These are phyloP conservation scores for Dione vanillae DNA, from an alignment of 2,888 invertebrate species.

Conservation along the genomic window DNA sequence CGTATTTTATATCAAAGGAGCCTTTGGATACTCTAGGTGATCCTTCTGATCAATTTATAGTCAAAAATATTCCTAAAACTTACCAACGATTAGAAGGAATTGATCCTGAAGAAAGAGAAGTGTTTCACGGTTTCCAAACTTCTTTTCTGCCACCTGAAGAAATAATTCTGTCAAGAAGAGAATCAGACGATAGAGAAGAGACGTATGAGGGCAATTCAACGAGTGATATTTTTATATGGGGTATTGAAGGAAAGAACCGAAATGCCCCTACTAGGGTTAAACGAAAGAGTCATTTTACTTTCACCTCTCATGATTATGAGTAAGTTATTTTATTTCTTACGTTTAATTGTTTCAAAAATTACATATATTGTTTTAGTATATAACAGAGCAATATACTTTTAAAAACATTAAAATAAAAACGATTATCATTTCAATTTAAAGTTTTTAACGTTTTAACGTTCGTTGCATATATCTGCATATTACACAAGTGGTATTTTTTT, in stretches of 20 bases:
- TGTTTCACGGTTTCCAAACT: conserved; percentile 86
- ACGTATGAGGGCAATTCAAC: conserved; percentile 61
- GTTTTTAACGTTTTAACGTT: too few relatives aligned
- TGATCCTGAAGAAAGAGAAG: conserved; percentile 83
- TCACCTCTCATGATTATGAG: conserved; percentile 64
- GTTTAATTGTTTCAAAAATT: not conserved
- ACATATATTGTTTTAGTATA: too few relatives aligned
- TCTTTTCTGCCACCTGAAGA: conserved; percentile 85
- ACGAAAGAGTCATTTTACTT: conserved; percentile 65
- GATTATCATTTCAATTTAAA: too few relatives aligned
- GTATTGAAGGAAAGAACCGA: conserved; percentile 50
- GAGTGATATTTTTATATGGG: conserved; percentile 68
- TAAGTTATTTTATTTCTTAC: conserved; percentile 61
- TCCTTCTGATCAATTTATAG: conserved; percentile 67
- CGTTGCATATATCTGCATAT: too few relatives aligned
- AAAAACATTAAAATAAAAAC: too few relatives aligned
- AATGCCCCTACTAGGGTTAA: conserved; percentile 63
- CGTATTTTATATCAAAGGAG: conserved; percentile 61
- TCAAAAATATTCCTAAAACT: conserved; percentile 67
- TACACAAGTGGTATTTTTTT: too few relatives aligned
- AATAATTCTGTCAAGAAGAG: conserved; percentile 68
- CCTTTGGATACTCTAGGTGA: conserved; percentile 64
- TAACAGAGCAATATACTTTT: too few relatives aligned
- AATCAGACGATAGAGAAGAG: conserved; percentile 53
- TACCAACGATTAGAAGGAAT: conserved; percentile 69